These are phyloP conservation scores for Leptopilina myrica DNA, from an alignment of 2,888 invertebrate species.

Conservation along the genomic window DNA sequence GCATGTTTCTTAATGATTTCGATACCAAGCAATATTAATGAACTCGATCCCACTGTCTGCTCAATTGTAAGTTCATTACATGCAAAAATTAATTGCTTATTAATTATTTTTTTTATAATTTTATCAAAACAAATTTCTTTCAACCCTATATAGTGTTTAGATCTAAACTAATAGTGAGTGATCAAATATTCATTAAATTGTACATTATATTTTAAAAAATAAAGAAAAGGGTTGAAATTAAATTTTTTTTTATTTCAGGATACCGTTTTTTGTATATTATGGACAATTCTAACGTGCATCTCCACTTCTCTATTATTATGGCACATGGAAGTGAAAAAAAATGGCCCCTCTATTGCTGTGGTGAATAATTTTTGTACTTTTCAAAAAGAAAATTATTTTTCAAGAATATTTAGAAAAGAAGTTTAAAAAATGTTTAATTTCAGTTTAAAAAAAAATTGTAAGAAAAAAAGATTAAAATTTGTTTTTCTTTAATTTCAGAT, in stretches of 20 bases:
- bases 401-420: background rate
- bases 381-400: background rate
- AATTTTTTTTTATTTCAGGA: background rate
- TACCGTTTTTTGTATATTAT: constrained; percentile 12
- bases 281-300: constrained; percentile 8
- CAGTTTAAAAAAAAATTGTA: background rate
- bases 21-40: constrained; percentile 19
- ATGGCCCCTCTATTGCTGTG: constrained; percentile 26
- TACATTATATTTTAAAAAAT: too few species aligned
- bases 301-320: constrained; percentile 17
- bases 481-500: background rate
- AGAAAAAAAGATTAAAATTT: background rate
- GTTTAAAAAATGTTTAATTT: background rate
- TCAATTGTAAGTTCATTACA: constrained; percentile 14
- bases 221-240: background rate
- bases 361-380: background rate
- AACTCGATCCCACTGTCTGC: constrained; percentile 24
- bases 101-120: background rate
- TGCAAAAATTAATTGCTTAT: too few species aligned
- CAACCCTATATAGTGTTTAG: background rate
- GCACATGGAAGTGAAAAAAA: constrained; percentile 22
- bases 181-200: too few species aligned
- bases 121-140: background rate
- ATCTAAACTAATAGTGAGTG: too few species aligned
- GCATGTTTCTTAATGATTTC: constrained; percentile 34